phyloP scores from a whole-genome alignment of 2,797 vertebrate species.

The Bradypodion ventrale region DNA sequence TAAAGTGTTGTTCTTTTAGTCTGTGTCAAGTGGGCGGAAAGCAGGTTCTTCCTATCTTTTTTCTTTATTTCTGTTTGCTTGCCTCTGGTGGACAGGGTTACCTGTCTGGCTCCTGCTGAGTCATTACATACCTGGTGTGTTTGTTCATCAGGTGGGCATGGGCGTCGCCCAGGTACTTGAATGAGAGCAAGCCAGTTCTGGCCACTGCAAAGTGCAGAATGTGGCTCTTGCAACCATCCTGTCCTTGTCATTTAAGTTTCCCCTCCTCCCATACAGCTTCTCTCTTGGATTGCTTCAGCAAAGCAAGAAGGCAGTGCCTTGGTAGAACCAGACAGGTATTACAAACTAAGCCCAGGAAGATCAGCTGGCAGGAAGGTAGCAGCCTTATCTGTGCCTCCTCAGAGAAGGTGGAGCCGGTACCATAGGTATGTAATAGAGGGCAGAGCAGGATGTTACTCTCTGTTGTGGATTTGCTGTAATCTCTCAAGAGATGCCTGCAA shows the following conservation, averaged over 20 bases:
- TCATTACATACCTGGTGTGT: not conserved
- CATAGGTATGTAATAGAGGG: not conserved
- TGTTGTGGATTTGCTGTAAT: too few relatives aligned
- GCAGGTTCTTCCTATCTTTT: too few relatives aligned
- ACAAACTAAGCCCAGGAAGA: not conserved
- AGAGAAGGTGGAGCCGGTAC: slow-evolving; percentile 29
- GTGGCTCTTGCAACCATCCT: not conserved
- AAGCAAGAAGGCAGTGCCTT: not conserved
- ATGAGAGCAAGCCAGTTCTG: not conserved
- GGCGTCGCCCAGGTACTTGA: not conserved
- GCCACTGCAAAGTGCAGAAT: not conserved
- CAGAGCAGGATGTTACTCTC: not conserved
- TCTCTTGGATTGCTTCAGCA: not conserved
- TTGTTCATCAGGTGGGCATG: not conserved
- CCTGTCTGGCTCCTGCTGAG: not conserved
- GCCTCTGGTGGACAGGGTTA: too few relatives aligned
- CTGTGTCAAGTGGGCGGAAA: not conserved
- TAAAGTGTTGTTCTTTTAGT: not conserved
- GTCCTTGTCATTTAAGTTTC: not conserved
- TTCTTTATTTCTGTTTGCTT: too few relatives aligned
- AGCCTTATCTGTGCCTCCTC: slow-evolving; percentile 34
- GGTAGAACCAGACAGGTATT: not conserved
- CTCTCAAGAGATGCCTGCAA: too few relatives aligned
- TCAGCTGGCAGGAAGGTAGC: not conserved
- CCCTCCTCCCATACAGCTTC: too few relatives aligned